phyloP scores from a whole-genome alignment of 2,888 invertebrate species.

The Euphydryas editha region DNA sequence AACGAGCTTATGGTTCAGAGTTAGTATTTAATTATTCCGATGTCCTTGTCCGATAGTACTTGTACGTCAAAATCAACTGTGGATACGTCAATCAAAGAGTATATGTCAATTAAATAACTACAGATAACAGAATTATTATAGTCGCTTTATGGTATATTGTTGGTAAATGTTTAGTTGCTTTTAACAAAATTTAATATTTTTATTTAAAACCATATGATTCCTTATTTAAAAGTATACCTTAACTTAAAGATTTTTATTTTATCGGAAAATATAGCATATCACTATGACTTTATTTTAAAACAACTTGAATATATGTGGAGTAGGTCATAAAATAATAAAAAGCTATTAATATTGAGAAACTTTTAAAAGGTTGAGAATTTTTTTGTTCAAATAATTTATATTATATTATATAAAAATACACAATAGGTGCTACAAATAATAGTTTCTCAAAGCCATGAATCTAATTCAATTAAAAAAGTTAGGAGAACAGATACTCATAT shows the following conservation, averaged over 20 bases:
- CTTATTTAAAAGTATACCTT: too few species aligned
- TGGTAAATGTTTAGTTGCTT: neutral
- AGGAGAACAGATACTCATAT: neutral
- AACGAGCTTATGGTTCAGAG: constrained; percentile 24
- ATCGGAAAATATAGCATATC: too few species aligned
- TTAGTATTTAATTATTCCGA: constrained; percentile 22
- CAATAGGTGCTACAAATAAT: neutral
- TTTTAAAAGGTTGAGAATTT: neutral
- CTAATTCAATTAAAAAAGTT: constrained; percentile 6
- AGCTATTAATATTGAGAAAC: too few species aligned
- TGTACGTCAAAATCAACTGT: neutral
- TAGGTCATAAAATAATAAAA: too few species aligned
- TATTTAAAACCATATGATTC: too few species aligned
- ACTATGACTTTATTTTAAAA: too few species aligned
- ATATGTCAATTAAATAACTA: constrained; percentile 10
- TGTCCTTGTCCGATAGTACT: constrained; percentile 13
- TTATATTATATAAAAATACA: neutral
- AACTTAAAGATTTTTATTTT: too few species aligned
- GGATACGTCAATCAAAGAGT: neutral
- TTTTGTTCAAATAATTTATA: neutral
- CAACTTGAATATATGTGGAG: too few species aligned
- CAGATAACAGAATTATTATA: too few species aligned
- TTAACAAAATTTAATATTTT: neutral
- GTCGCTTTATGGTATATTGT: neutral
- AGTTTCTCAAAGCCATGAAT: constrained; percentile 2